phyloP scores from a whole-genome alignment of 37 sponge, comb jelly and placozoan species.

The Chondrilla cf. caribensis region DNA sequence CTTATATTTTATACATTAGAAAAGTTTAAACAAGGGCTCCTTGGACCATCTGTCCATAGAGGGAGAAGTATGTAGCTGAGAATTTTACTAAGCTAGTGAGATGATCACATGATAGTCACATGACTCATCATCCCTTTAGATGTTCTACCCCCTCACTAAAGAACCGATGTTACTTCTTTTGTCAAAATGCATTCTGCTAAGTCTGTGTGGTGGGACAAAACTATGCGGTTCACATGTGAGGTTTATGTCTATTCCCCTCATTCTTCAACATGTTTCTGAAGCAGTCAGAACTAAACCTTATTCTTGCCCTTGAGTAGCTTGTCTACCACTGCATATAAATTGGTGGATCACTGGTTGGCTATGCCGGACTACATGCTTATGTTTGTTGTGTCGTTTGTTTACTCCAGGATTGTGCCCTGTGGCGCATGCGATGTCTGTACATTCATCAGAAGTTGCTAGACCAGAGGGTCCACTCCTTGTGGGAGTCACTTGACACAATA shows the following conservation, averaged over 20 bases:
- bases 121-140: not conserved
- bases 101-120: not conserved
- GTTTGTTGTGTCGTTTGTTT: too few relatives aligned
- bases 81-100: not conserved
- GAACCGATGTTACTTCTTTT: not conserved
- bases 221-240: too few relatives aligned
- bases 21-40: constrained; percentile 13
- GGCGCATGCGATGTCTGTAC: constrained; percentile 50
- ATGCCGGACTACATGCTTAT: too few relatives aligned
- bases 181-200: not conserved
- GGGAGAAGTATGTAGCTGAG: constrained; percentile 44
- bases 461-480: constrained; percentile 34
- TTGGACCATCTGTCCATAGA: constrained; percentile 32
- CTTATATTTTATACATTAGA: constrained; percentile 6
- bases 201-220: too few relatives aligned
- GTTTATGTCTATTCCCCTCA: too few relatives aligned
- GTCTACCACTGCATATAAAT: too few relatives aligned
- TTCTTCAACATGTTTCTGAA: too few relatives aligned
- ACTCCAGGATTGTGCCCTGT: not conserved
- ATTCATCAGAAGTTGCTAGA: constrained; percentile 45
- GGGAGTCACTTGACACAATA: constrained; percentile 35
- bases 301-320: too few relatives aligned
- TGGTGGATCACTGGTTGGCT: too few relatives aligned
- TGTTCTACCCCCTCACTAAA: constrained; percentile 1
- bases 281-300: too few relatives aligned